Percentiles rank a stretch among this genome's conserved stretches.
Evolutionary conservation across 2,113 vertebrate species (phyloP).

Genomic region (Oplegnathus fasciatus): DNA sequence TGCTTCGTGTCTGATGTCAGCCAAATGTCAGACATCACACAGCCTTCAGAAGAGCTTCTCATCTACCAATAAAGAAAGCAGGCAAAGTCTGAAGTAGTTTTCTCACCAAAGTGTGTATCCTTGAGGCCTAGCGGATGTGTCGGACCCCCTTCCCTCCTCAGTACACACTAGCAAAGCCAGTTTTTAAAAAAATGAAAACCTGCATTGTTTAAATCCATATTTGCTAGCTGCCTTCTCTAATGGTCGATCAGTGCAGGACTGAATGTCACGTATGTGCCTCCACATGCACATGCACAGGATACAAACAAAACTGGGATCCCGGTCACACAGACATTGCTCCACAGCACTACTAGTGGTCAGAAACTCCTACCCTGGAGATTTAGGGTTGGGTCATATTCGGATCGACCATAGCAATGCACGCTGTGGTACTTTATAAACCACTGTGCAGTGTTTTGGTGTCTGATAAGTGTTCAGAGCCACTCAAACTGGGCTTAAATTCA

Average conservation of each 20-base stretch:
- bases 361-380: neutral
- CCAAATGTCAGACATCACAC: conserved; percentile 25
- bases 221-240: neutral
- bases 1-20: neutral
- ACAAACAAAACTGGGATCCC: neutral
- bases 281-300: neutral
- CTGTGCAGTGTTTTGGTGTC: neutral
- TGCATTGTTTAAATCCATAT: neutral
- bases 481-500: neutral
- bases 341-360: neutral
- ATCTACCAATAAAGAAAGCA: neutral
- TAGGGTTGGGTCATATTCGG: neutral
- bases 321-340: neutral
- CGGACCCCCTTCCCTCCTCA: neutral
- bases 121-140: neutral
- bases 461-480: neutral
- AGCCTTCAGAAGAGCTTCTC: conserved; percentile 5
- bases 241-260: neutral
- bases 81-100: neutral
- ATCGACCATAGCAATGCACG: neutral
- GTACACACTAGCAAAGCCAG: neutral
- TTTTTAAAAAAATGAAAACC: neutral
- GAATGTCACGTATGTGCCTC: neutral
- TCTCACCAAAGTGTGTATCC: conserved; percentile 2
- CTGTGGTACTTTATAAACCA: neutral